Conservation (phyloP, 2,888 invertebrate species). For the Trisateles emortualis region DNA sequence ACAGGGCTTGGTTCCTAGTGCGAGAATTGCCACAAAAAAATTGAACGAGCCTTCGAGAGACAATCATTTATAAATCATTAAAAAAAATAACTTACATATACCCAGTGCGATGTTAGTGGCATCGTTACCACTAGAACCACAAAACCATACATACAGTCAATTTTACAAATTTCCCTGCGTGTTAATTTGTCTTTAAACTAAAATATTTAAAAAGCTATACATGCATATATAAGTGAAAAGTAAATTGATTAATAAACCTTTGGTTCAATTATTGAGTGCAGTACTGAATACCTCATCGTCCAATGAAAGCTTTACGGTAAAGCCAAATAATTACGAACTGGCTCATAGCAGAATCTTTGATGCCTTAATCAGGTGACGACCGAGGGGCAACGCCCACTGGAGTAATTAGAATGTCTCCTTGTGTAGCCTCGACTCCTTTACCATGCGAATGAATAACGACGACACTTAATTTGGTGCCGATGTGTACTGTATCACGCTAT, state of each 20-base stretch:
- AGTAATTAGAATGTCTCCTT: slow-evolving; percentile 77
- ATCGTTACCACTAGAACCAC: no score
- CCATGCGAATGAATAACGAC: slow-evolving; percentile 48
- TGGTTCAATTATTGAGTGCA: slow-evolving; percentile 38
- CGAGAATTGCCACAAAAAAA: no score
- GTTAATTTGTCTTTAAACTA: no score
- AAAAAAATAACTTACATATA: no score
- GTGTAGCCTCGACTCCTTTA: slow-evolving; percentile 54
- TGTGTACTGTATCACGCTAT: slow-evolving; percentile 25
- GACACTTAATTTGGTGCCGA: slow-evolving; percentile 48
- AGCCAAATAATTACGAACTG: slow-evolving; percentile 71
- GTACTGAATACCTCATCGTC: slow-evolving; percentile 42
- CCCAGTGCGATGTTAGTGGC: no score
- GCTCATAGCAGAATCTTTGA: slow-evolving; percentile 70
- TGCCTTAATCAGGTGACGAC: slow-evolving; percentile 78
- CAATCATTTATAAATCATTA: no score
- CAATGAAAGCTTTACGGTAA: slow-evolving; percentile 51
- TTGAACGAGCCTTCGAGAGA: no score
- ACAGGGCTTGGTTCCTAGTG: no score
- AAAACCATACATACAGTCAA: no score
- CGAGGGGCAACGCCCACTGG: slow-evolving; percentile 62
- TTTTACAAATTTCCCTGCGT: no score
- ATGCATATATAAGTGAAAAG: no score
- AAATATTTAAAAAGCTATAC: no score
- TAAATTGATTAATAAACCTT: slow-evolving; percentile 15